Conservation (phyloP, 2,888 invertebrate species). For the Stenichneumon culpator region DNA sequence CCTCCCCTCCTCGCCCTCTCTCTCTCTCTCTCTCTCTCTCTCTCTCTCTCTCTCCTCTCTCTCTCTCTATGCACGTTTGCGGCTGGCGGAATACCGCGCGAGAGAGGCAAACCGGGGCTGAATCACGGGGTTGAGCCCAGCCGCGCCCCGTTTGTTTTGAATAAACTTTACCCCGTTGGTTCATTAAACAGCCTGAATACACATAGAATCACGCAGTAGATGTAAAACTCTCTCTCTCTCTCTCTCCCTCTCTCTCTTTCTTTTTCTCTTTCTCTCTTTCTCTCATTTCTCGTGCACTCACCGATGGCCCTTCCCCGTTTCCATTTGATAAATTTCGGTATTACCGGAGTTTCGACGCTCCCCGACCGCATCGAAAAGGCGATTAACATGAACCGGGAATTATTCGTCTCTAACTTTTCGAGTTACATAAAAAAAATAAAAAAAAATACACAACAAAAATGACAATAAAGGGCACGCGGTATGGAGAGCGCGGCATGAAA, state of each 20-base stretch:
- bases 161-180: conserved; percentile 66
- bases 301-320: conserved; percentile 34
- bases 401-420: conserved; percentile 48
- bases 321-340: conserved; percentile 40
- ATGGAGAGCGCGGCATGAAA: neutral
- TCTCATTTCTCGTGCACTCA: conserved; percentile 3
- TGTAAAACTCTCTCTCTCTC: conserved; percentile 41
- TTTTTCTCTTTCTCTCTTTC: neutral
- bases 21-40: no score
- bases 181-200: conserved; percentile 68
- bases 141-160: conserved; percentile 60
- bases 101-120: conserved; percentile 16
- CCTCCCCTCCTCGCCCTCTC: no score
- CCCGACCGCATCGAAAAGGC: conserved; percentile 35
- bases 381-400: conserved; percentile 35
- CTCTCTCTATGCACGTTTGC: neutral
- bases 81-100: neutral
- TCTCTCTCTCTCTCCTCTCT: no score
- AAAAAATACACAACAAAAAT: conserved; percentile 12
- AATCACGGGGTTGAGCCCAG: conserved; percentile 31
- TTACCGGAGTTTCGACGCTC: conserved; percentile 15
- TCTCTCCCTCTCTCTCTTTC: neutral
- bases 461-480: neutral
- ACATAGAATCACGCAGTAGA: conserved; percentile 51
- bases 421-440: conserved; percentile 21